These are phyloP conservation scores for Grammomys surdaster DNA, from an alignment of 2,113 vertebrate genomes.

Conservation along the genomic window DNA sequence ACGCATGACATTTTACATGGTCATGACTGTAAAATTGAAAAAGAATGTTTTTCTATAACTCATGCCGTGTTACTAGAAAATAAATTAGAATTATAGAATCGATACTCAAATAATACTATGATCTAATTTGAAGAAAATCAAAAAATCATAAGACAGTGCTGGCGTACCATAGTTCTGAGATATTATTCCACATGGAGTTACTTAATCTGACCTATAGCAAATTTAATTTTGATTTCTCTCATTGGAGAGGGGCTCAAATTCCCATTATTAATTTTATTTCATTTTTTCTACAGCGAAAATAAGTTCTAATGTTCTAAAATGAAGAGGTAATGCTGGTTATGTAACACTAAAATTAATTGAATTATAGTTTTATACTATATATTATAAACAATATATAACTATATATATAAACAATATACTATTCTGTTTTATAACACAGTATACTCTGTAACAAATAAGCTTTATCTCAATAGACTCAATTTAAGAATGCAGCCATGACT, in stretches of 20 bases:
- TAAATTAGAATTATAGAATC: constrained; percentile 14
- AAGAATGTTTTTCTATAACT: constrained; percentile 1
- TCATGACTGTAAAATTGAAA: neutral
- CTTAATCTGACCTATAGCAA: constrained; percentile 30
- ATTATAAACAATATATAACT: too few species aligned
- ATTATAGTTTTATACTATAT: neutral
- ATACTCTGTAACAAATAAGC: neutral
- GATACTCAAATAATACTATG: constrained; percentile 30
- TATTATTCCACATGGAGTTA: constrained; percentile 15
- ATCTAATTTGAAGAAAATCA: constrained; percentile 55
- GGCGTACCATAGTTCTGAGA: neutral
- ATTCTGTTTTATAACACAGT: too few species aligned
- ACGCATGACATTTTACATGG: neutral
- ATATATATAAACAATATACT: too few species aligned
- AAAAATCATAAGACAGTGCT: neutral
- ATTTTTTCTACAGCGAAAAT: neutral
- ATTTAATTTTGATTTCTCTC: constrained; percentile 43
- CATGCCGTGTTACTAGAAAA: constrained; percentile 23
- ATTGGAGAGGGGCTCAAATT: constrained; percentile 5
- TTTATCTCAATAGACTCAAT: neutral
- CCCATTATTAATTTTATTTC: constrained; percentile 36
- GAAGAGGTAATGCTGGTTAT: neutral
- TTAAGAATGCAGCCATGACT: neutral
- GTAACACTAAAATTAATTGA: neutral
- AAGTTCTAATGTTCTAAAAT: constrained; percentile 17